phyloP scores from a whole-genome alignment of 2,113 vertebrate genomes.

The Podocnemis expansa region DNA sequence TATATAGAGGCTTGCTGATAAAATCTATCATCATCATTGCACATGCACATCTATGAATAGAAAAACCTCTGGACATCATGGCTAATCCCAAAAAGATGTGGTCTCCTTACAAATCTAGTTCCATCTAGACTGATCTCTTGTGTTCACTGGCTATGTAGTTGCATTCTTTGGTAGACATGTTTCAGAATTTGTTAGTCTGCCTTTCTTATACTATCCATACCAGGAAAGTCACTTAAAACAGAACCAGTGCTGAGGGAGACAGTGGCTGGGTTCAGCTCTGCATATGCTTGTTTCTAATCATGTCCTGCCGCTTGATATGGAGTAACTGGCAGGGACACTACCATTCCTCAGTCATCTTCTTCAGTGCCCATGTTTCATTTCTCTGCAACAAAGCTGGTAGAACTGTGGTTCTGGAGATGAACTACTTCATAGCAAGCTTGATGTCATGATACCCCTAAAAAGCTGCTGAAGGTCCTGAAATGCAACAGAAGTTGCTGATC shows the following conservation, averaged over 20 bases:
- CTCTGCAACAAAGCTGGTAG: neutral
- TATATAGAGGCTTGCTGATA: neutral
- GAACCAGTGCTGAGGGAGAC: neutral
- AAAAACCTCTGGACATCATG: neutral
- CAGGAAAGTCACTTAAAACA: neutral
- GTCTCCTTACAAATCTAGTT: neutral
- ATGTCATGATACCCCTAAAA: neutral
- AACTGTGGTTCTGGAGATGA: neutral
- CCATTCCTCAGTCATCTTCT: neutral
- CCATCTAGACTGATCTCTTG: neutral
- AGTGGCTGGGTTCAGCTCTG: neutral
- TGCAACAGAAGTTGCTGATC: neutral
- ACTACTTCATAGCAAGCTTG: neutral
- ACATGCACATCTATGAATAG: neutral
- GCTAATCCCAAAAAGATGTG: neutral
- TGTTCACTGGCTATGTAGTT: neutral
- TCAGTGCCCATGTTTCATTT: neutral
- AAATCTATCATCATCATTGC: neutral
- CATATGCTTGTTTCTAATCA: neutral
- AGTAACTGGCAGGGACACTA: neutral
- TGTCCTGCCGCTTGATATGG: neutral
- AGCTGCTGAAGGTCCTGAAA: neutral
- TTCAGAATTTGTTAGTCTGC: neutral
- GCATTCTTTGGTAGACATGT: neutral
- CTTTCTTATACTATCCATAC: neutral